Evolutionary conservation across 2,888 invertebrate genomes (phyloP), one percentile per base, ranked within the genome.

Genomic region (Emmelina monodactyla): DNA sequence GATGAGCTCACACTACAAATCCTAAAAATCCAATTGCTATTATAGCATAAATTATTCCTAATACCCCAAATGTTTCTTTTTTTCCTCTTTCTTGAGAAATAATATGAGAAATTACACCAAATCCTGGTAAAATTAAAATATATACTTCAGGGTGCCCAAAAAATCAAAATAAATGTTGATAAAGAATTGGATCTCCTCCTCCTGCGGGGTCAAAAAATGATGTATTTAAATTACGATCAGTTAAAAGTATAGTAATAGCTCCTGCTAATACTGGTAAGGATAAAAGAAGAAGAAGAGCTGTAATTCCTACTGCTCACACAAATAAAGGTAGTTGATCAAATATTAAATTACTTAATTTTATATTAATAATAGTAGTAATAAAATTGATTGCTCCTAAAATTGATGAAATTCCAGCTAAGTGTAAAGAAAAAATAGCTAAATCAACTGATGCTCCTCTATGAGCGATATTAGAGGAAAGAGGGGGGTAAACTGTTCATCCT

Each of bases 61-160:
- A 55, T 46, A 55, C 64, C 2, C 89, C 88, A 71, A 91, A 91
- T 2, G 86, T 83, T 84, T 86, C 85, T 50, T 86, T 86, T 84
- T 89, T 89, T 5, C 85, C 85, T 59, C 85, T 85, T 84, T 88
- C 86, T 82, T 86, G 85, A 0, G 82, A 83, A 67, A 91, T 85
- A 78, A 89, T 87, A 60, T 91, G 89, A 0, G 88, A 90, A 63
- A 91, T 86, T 81, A 91, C 84, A 0, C 91, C 90, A 82, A 92
- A 91, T 66, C 87, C 90, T 0, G 90, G 90, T 51, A 91, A 57
- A 86, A 91, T 91, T 80, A 91, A 71, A 88, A 91, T 90, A 72
- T 92, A 92, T 42, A 92, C 90, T 85, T 92, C 91, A 7, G 91
- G 91, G 37, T 92, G 91, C 0, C 91, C 91, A 84, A 92, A 92